Base-by-base conservation (phyloP, 2,888 invertebrate species). In the Griposia aprilina region DNA sequence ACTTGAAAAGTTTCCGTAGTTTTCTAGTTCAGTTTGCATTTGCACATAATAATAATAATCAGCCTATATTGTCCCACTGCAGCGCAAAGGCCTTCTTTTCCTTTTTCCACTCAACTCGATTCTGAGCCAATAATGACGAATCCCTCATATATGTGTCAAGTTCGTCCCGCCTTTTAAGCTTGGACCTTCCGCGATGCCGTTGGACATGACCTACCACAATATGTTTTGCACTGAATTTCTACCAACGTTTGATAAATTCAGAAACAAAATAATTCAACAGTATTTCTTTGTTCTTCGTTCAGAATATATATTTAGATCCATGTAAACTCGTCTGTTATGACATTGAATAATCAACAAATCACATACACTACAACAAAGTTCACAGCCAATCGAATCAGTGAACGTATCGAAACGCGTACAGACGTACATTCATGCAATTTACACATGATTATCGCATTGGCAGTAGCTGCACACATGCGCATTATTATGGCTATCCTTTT, bases 401-500 rank as follows among this genome's bases (percentile, higher is more conserved):
- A 91, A 88, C 81, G 88, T 87, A 90, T 78, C 68, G 80, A 88
- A 89, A 87, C 86, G 88, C 89, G 80, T 84, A 81, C 85, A 81
- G 36, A 80, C 79, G 63, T 76, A 71, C 15, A 73, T 68, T 77
- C 59, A 74, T 91, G 90, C 91, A 91, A 89, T 90, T 90, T 83
- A 80, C 86, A 92, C 93, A 92, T 92, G 92, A 93, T 90, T 90
- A 89, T 90, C 86, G 90, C 85, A 88, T 90, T 88, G 78, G 78
- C 69, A 76, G 76, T 73, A 63, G 67, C 63, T 80, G 90, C 91
- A 89, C 92, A 93, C 93, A 92, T 90, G 88, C 91, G 88, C 90
- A 91, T 85, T 87, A 72, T 81, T 92, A 88, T 87, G 68, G 86
- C 90, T 88, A 87, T 96, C 95, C 91, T 93, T 94, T 90, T 95